Evolutionary conservation across 2,797 vertebrate genomes (phyloP).

Genomic region (Anguilla anguilla): DNA sequence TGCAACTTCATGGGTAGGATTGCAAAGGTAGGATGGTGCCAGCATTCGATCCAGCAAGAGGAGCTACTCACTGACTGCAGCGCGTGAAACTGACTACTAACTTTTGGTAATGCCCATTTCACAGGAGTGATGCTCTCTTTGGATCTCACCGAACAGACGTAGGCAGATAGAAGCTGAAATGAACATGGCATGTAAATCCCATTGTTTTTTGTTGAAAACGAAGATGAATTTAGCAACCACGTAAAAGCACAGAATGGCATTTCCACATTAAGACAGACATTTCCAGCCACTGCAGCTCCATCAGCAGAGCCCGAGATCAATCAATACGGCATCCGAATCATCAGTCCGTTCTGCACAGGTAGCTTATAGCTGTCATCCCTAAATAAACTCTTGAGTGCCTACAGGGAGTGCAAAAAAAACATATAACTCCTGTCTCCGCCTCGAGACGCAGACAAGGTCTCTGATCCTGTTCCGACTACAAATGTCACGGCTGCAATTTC

Average conservation of each 20-base stretch:
- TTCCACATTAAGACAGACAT: background rate
- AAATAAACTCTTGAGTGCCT: background rate
- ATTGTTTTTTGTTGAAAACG: background rate
- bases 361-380: background rate
- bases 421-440: slow-evolving; percentile 3
- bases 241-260: background rate
- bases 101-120: background rate
- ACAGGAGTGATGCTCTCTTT: background rate
- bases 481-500: slow-evolving; percentile 34
- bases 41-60: background rate
- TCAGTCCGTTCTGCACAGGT: background rate
- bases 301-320: background rate
- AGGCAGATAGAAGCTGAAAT: background rate
- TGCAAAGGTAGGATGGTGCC: background rate
- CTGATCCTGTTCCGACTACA: slow-evolving; percentile 23
- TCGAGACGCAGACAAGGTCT: slow-evolving; percentile 16
- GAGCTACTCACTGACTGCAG: background rate
- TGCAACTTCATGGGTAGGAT: background rate
- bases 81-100: background rate
- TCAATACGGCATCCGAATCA: background rate
- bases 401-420: background rate
- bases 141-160: background rate
- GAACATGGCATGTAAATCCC: background rate
- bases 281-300: slow-evolving; percentile 1
- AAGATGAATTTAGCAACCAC: background rate